Percentiles rank a stretch among this genome's conserved stretches.
Evolutionary conservation across 1,140 invertebrate genomes (phyloP).

Genomic region (Bombus polaris): DNA sequence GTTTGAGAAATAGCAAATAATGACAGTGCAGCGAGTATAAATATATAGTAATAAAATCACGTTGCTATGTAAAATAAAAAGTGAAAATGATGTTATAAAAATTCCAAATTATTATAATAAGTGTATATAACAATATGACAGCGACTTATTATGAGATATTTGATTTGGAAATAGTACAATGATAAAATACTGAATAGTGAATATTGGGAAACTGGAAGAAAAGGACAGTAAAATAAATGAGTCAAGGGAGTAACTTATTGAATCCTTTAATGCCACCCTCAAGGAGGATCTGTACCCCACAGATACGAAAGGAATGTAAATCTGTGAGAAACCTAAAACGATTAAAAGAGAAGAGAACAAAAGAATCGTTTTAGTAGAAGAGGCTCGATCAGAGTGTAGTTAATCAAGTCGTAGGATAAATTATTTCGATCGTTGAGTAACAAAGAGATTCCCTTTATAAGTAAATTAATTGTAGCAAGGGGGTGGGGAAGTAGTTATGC

Average conservation of each 20-base stretch:
- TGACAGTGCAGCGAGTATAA: too few relatives aligned
- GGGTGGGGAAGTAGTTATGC: background rate
- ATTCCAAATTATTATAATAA: background rate
- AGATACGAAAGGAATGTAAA: slow-evolving; percentile 13
- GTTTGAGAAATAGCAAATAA: too few relatives aligned
- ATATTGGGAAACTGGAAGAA: background rate
- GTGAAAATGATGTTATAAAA: too few relatives aligned
- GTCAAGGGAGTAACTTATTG: background rate
- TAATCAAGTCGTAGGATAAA: slow-evolving; percentile 15
- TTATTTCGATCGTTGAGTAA: slow-evolving; percentile 8
- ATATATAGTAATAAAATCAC: too few relatives aligned
- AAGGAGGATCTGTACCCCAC: background rate
- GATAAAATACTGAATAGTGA: background rate
- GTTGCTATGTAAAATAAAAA: too few relatives aligned
- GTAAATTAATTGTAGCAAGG: background rate
- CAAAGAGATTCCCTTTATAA: background rate
- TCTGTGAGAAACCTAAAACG: background rate
- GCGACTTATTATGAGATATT: background rate
- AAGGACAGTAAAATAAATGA: background rate
- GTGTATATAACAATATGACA: background rate
- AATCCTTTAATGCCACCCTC: background rate
- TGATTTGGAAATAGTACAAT: background rate
- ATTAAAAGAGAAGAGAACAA: slow-evolving; percentile 18
- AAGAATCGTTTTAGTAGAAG: background rate
- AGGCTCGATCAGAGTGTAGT: background rate